Conservation (phyloP, 2,797 vertebrate species). For the Myotis planiceps region DNA sequence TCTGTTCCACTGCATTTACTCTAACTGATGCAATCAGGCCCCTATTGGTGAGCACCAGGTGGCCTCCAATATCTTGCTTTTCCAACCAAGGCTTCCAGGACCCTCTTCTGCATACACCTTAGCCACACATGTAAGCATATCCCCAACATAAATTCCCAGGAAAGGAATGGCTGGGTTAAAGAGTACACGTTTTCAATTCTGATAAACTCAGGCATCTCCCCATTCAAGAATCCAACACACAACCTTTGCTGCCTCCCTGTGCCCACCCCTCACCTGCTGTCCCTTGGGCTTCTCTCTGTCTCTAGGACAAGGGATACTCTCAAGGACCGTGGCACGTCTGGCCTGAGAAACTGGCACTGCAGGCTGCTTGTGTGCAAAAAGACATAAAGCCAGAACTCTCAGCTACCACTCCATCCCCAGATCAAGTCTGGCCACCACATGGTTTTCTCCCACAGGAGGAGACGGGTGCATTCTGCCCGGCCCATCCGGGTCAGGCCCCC, state of each 20-base stretch:
- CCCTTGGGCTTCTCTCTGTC: neutral
- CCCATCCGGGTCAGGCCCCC: neutral
- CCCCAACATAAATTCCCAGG: neutral
- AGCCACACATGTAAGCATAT: neutral
- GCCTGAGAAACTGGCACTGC: neutral
- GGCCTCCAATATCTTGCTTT: neutral
- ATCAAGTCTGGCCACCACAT: neutral
- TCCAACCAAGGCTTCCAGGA: neutral
- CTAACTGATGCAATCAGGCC: neutral
- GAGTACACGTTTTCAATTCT: neutral
- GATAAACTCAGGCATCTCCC: neutral
- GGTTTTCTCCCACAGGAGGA: neutral
- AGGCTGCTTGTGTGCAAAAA: neutral
- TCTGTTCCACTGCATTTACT: neutral
- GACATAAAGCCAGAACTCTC: neutral
- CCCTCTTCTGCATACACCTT: neutral
- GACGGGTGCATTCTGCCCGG: fast-evolving
- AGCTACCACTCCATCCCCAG: neutral
- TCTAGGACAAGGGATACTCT: slow-evolving; percentile 8
- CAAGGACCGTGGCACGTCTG: fast-evolving
- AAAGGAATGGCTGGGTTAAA: neutral
- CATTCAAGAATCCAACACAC: neutral
- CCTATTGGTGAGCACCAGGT: neutral
- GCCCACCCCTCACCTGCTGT: fast-evolving
- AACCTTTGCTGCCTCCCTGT: neutral